Conservation (phyloP, 2,113 vertebrate species). For the Lucifuga dentata region DNA sequence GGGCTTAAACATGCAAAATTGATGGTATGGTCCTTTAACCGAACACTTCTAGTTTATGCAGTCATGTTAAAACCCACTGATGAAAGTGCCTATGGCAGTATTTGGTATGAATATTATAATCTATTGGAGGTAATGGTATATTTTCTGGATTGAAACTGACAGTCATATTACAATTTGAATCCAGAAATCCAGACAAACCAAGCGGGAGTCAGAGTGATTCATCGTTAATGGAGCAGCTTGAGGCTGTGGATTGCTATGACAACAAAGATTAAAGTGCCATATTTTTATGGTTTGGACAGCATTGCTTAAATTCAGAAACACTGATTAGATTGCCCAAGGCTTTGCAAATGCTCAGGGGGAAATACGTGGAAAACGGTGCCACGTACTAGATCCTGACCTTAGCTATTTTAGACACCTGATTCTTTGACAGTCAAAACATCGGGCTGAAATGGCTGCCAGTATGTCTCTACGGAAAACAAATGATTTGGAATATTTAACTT, state of each 20-base stretch:
- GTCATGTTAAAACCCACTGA: conserved; percentile 1
- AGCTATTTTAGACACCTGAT: conserved; percentile 2
- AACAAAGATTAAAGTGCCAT: conserved; percentile 40
- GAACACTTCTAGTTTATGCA: no score
- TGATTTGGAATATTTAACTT: no score
- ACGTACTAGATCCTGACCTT: conserved; percentile 11
- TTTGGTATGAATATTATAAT: neutral
- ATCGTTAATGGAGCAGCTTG: conserved; percentile 41
- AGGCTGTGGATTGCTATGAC: conserved; percentile 35
- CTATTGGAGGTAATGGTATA: neutral
- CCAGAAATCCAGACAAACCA: conserved; percentile 29
- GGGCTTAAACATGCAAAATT: no score
- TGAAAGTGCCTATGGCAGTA: neutral
- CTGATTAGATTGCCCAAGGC: conserved; percentile 37
- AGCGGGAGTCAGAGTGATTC: conserved; percentile 22
- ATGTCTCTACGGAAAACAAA: no score
- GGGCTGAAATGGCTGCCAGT: no score
- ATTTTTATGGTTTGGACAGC: conserved; percentile 18
- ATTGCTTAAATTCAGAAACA: conserved; percentile 40
- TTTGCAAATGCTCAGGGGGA: neutral
- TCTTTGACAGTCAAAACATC: no score
- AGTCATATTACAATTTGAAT: conserved; percentile 27
- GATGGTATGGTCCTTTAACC: no score
- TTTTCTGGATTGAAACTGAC: conserved; percentile 14
- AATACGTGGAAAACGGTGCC: conserved; percentile 23